Base-by-base conservation (phyloP, 1,140 invertebrate species). In the Pogonognathellus flavescens region DNA sequence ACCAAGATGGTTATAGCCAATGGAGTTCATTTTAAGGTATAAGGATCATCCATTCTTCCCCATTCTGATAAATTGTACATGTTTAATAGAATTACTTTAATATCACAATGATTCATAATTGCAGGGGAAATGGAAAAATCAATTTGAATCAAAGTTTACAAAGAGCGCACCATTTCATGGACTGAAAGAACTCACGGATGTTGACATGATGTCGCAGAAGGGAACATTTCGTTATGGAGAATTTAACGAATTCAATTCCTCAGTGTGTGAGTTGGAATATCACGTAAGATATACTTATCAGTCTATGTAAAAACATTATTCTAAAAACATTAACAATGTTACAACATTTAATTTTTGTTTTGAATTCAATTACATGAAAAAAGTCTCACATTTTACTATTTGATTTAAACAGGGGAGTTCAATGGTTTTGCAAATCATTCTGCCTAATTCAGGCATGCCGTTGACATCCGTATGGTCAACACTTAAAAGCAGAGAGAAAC, bases 21-120 rank as follows among this genome's bases (percentile, higher is more conserved):
- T 50, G 70, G 22, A 9, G 70, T 81, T 25, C 22, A 25, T 13
- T 59, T 55, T 81, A 57, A 81, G 80, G 50, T 81, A n/a, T n/a
- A n/a, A n/a, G n/a, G n/a, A n/a, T n/a, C n/a, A n/a, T n/a, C n/a
- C n/a, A n/a, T n/a, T n/a, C n/a, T n/a, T n/a, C n/a, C n/a, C n/a
- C n/a, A n/a, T n/a, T n/a, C n/a, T n/a, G n/a, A n/a, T n/a, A n/a
- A n/a, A n/a, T n/a, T 31, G 7, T 6, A 76, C 41, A 25, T n/a
- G 0, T 41, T 6, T 25, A 8, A 25, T 72, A 13, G 14, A n/a
- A n/a, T n/a, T n/a, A n/a, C n/a, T n/a, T n/a, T n/a, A n/a, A n/a
- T n/a, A n/a, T n/a, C n/a, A n/a, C n/a, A n/a, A n/a, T n/a, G n/a
- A n/a, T n/a, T n/a, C n/a, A n/a, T n/a, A n/a, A n/a, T n/a, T 13